These are phyloP conservation scores for Celastrina argiolus DNA, from an alignment of 2,888 invertebrate species.

Conservation along the genomic window DNA sequence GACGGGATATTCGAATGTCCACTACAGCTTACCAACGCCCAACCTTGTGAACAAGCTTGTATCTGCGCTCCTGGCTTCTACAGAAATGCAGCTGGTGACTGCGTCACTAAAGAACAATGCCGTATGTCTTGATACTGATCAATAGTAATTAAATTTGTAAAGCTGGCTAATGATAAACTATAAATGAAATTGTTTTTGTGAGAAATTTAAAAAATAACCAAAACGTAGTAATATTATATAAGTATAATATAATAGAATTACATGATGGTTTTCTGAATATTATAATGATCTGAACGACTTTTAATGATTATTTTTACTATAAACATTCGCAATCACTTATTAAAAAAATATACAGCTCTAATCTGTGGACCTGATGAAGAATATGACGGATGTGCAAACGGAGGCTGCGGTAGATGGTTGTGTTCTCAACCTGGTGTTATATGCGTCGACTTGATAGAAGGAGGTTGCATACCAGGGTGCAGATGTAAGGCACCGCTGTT, in stretches of 20 bases:
- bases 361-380: slow-evolving; percentile 35
- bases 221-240: no score
- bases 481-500: slow-evolving; percentile 38
- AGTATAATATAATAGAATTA: no score
- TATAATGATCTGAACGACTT: no score
- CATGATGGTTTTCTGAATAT: no score
- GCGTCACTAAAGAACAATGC: slow-evolving; percentile 39
- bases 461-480: slow-evolving; percentile 34
- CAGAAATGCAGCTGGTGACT: slow-evolving; percentile 37
- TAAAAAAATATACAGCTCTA: slow-evolving; percentile 14
- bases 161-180: no score
- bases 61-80: slow-evolving; percentile 41
- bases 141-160: no score
- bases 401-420: slow-evolving; percentile 41
- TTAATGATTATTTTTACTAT: no score
- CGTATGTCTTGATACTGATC: slow-evolving; percentile 39
- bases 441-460: slow-evolving; percentile 37
- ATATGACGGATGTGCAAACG: slow-evolving; percentile 38
- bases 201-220: no score
- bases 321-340: no score
- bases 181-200: no score
- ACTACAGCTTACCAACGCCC: background rate
- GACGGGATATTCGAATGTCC: slow-evolving; percentile 30
- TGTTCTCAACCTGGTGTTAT: slow-evolving; percentile 38
- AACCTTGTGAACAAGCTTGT: slow-evolving; percentile 36